A percentile compares a stretch with the other conserved stretches of the same genome.
Evolutionary conservation across 2,888 invertebrate genomes (phyloP).

Genomic region (Kuschelorhynchus macadamiae): DNA sequence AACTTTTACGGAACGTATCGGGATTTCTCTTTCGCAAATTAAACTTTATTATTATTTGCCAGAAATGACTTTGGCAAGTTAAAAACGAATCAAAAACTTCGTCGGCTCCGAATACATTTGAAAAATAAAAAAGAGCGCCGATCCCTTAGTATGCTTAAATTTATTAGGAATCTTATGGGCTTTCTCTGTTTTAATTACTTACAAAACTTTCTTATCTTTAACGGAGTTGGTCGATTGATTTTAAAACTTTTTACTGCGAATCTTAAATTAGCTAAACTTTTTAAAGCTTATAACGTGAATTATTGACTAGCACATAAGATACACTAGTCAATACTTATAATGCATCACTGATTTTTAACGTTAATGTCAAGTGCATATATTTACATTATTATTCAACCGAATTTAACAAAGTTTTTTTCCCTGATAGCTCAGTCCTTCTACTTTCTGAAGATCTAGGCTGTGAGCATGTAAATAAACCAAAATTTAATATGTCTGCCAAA

Average conservation of each 20-base stretch:
- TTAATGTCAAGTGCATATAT: too few relatives aligned
- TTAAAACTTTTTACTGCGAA: conserved; percentile 38
- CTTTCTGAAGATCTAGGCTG: too few relatives aligned
- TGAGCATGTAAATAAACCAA: too few relatives aligned
- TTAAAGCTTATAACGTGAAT: too few relatives aligned
- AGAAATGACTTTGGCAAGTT: conserved; percentile 27
- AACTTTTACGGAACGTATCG: conserved; percentile 1
- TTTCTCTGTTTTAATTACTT: conserved; percentile 47
- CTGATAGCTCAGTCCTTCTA: too few relatives aligned
- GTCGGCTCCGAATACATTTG: conserved; percentile 14
- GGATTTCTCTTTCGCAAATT: conserved; percentile 21
- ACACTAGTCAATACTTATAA: too few relatives aligned
- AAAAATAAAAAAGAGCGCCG: conserved; percentile 29
- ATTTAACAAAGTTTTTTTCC: too few relatives aligned
- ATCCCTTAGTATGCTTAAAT: conserved; percentile 38
- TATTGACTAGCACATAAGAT: too few relatives aligned
- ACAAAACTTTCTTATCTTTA: conserved; percentile 45
- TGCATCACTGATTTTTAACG: too few relatives aligned
- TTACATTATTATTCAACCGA: too few relatives aligned
- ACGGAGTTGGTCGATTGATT: conserved; percentile 43
- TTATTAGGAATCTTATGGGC: conserved; percentile 48
- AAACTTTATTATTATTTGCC: conserved; percentile 34
- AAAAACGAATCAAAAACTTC: conserved; percentile 25
- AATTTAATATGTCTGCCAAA: too few relatives aligned
- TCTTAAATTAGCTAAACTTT: too few relatives aligned